Conservation (phyloP, 2,113 vertebrate genomes). For the Phasianus colchicus region DNA sequence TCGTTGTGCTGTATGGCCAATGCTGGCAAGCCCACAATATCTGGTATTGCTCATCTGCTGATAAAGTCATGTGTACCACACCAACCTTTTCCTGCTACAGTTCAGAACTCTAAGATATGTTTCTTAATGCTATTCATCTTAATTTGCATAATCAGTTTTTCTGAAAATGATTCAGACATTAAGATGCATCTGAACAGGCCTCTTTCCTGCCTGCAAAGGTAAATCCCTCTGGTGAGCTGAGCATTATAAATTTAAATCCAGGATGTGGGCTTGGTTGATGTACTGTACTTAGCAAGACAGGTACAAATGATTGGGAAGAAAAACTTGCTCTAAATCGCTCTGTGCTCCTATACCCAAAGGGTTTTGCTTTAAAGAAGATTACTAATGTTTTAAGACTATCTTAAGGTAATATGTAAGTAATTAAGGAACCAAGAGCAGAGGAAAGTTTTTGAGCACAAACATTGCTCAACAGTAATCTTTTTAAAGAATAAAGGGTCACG, state of each 20-base stretch:
- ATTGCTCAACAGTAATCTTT: not conserved
- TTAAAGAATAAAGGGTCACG: not conserved
- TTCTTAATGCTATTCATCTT: slow-evolving; percentile 40
- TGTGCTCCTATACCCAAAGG: slow-evolving; percentile 29
- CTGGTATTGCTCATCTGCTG: not conserved
- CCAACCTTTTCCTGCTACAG: not conserved
- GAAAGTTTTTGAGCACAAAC: not conserved
- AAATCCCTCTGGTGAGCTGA: slow-evolving; percentile 63
- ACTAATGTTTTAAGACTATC: slow-evolving; percentile 51
- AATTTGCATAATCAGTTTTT: slow-evolving; percentile 69
- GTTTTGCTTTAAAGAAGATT: slow-evolving; percentile 66
- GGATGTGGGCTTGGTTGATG: slow-evolving; percentile 37
- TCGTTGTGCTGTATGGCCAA: not conserved
- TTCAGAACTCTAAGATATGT: not conserved
- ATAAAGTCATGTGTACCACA: not conserved
- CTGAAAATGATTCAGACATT: slow-evolving; percentile 64
- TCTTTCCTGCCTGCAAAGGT: slow-evolving; percentile 52
- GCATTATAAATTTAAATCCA: slow-evolving; percentile 69
- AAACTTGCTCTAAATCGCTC: slow-evolving; percentile 34
- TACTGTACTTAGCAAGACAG: slow-evolving; percentile 50
- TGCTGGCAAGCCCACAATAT: not conserved
- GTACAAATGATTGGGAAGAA: slow-evolving; percentile 51
- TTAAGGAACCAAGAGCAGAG: slow-evolving; percentile 18
- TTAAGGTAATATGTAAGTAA: slow-evolving; percentile 41
- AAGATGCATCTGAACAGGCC: slow-evolving; percentile 56